phyloP scores from a whole-genome alignment of 2,888 invertebrate species.

The Eudemis profundana region DNA sequence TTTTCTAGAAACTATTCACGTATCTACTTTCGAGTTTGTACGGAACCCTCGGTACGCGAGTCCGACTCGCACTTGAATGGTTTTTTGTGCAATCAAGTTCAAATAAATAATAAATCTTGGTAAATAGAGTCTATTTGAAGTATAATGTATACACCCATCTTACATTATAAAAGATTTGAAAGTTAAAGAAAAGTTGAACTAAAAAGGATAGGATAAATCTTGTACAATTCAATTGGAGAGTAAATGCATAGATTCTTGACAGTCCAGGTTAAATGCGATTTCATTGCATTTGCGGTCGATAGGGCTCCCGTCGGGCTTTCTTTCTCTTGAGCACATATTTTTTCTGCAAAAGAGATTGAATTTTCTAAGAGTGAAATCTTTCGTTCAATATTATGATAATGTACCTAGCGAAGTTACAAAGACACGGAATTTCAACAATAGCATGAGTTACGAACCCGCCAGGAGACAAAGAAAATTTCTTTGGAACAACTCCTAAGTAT shows the following conservation, averaged over 20 bases:
- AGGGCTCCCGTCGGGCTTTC: slow-evolving; percentile 47
- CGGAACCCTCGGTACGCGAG: too few species aligned
- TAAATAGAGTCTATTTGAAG: slow-evolving; percentile 50
- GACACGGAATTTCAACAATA: slow-evolving; percentile 37
- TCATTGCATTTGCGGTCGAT: slow-evolving; percentile 64
- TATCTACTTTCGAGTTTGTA: too few species aligned
- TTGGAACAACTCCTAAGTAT: slow-evolving; percentile 67
- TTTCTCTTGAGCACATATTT: slow-evolving; percentile 29
- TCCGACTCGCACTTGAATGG: too few species aligned
- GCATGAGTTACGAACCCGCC: slow-evolving; percentile 43
- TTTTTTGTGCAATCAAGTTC: too few species aligned
- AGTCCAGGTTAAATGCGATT: slow-evolving; percentile 64
- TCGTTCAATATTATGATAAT: slow-evolving; percentile 36
- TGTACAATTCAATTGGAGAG: slow-evolving; percentile 66
- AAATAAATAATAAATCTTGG: slow-evolving; percentile 44
- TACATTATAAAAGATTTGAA: slow-evolving; percentile 48
- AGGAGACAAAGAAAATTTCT: slow-evolving; percentile 54
- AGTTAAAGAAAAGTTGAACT: slow-evolving; percentile 41
- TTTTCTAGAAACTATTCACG: too few species aligned
- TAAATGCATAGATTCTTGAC: slow-evolving; percentile 63
- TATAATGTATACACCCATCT: too few species aligned
- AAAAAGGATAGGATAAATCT: slow-evolving; percentile 65
- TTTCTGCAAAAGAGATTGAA: slow-evolving; percentile 33
- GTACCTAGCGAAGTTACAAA: slow-evolving; percentile 36
- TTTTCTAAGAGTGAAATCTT: slow-evolving; percentile 22